A percentile compares a stretch with the other conserved stretches of the same genome.
Conservation (phyloP, 1,140 invertebrate genomes). For the Zaprionus inermis region DNA sequence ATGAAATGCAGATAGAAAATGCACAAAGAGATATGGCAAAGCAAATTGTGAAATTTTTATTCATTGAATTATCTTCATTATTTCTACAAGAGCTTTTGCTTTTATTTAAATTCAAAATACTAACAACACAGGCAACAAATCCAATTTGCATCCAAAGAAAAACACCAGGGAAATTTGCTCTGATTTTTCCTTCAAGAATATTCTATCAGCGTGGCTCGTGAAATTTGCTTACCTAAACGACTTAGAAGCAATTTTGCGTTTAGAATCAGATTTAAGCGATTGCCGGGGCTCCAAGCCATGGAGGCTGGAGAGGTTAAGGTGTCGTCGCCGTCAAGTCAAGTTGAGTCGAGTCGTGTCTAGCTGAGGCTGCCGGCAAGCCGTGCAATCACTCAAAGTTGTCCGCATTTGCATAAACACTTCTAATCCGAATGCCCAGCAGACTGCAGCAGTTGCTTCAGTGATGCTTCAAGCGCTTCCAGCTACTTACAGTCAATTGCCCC, state of each 20-base stretch:
- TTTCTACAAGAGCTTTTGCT: not conserved
- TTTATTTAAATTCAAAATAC: not conserved
- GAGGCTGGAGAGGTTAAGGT: not conserved
- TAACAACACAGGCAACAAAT: not conserved
- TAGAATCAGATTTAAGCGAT: slow-evolving; percentile 47
- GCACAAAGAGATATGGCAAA: too few relatives aligned
- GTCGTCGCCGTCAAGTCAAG: slow-evolving; percentile 13
- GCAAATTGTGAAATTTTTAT: too few relatives aligned
- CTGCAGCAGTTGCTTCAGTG: slow-evolving; percentile 46
- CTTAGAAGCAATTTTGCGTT: slow-evolving; percentile 54
- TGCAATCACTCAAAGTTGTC: slow-evolving; percentile 77
- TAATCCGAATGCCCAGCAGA: slow-evolving; percentile 76
- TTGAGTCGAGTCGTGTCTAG: slow-evolving; percentile 25
- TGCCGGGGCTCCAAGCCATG: slow-evolving; percentile 16
- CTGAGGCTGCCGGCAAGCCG: slow-evolving; percentile 31
- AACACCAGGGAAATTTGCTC: slow-evolving; percentile 13
- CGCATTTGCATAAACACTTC: slow-evolving; percentile 81
- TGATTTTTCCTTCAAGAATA: slow-evolving; percentile 7
- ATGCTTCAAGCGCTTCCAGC: slow-evolving; percentile 33
- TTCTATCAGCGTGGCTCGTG: not conserved
- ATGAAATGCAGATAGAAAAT: too few relatives aligned
- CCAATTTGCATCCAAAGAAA: not conserved
- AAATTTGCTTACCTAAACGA: slow-evolving; percentile 51
- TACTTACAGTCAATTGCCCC: slow-evolving; percentile 76
- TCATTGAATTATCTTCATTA: not conserved